Base-by-base conservation (phyloP, 2,888 invertebrate species). In the Abrostola tripartita region DNA sequence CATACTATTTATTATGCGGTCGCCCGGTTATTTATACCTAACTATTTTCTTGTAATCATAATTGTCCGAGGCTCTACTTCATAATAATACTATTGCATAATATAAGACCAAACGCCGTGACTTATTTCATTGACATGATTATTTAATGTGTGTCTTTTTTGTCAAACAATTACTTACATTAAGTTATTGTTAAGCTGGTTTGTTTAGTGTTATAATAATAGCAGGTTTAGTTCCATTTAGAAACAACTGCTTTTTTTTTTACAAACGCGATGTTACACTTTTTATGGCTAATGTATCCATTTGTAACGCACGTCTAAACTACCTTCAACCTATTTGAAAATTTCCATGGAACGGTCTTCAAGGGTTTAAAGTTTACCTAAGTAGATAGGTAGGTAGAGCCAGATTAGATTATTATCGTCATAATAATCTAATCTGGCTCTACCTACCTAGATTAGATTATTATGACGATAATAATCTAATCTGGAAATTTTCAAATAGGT, bases 101-200 rank as follows among this genome's bases (percentile, higher is more conserved):
- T 14, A 10, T 67, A 61, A 68, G 47, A 55, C 6, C 37, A 54
- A 47, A 42, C n/a, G 40, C 41, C 37, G 44, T 61, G 47, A 61
- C 60, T 42, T 49, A 36, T 47, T 52, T 61, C 52, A 67, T 68
- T 68, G 62, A 68, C 52, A 68, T 68, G 37, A 11, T 49, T 61
- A 52, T 24, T 49, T 47, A 41, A 36, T 50, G 50, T 66, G 53
- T 44, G 40, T 54, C 36, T 47, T 37, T 61, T 61, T 56, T 49
- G 37, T 42, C 1, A 9, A 24, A 47, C 44, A 47, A 24, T 47
- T 47, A 47, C 44, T 47, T 47, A 47, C 44, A 24, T 47, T 8
- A 37, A 40, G 37, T 44, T 7, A 41, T 24, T 60, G n/a, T 42
- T 35, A 5, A 24, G 8, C 37, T 9, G 38, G 37, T 37, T 9